Conservation (phyloP, 2,888 invertebrate species). For the Lochmaea crataegi region DNA sequence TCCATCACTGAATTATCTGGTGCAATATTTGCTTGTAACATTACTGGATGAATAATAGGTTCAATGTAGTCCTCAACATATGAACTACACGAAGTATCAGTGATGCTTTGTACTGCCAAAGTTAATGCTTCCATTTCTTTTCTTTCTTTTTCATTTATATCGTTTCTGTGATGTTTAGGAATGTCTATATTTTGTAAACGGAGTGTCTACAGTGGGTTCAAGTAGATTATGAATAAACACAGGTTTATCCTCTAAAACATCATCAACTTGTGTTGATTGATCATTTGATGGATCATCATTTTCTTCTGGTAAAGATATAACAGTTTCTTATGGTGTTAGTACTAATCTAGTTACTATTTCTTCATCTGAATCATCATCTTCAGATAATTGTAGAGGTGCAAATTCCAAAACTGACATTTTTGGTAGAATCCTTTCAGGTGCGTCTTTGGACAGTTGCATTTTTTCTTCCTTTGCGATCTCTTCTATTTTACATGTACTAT, state of each 20-base stretch:
- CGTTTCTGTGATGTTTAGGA: constrained; percentile 30
- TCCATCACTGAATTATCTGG: neutral
- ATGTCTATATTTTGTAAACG: constrained; percentile 47
- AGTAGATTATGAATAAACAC: constrained; percentile 20
- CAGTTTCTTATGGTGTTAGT: too few species aligned
- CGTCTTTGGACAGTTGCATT: too few species aligned
- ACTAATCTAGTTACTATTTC: constrained; percentile 39
- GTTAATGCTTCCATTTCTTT: constrained; percentile 52
- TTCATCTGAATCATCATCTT: constrained; percentile 40
- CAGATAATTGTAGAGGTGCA: constrained; percentile 38
- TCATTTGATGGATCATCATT: constrained; percentile 27
- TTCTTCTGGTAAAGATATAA: constrained; percentile 39
- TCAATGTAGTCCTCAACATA: constrained; percentile 33
- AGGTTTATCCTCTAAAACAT: constrained; percentile 35
- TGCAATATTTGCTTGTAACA: neutral
- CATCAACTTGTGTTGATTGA: constrained; percentile 38
- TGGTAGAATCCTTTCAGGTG: neutral
- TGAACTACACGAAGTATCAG: constrained; percentile 36
- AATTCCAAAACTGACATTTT: constrained; percentile 31
- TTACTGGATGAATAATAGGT: constrained; percentile 7
- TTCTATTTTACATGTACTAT: too few species aligned
- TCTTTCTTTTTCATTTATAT: constrained; percentile 47
- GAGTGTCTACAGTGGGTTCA: constrained; percentile 32
- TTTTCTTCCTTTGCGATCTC: neutral
- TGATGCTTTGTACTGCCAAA: constrained; percentile 52